Conservation (phyloP, 2,797 vertebrate genomes). For the Acrocephalus scirpaceus region DNA sequence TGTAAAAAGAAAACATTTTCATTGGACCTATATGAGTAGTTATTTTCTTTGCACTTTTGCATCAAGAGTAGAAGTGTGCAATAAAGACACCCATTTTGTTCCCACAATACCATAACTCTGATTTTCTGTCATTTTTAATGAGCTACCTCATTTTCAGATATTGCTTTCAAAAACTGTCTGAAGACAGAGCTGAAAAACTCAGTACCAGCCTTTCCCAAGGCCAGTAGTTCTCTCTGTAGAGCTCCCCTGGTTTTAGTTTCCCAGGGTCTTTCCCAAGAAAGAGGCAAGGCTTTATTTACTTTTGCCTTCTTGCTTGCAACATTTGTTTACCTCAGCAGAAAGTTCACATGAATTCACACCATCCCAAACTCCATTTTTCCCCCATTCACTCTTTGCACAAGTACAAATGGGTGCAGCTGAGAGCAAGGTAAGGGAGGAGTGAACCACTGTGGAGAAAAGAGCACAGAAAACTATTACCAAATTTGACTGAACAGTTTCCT, state of each 20-base stretch:
- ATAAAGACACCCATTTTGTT: not conserved
- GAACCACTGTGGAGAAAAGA: not conserved
- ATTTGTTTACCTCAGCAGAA: not conserved
- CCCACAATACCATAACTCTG: not conserved
- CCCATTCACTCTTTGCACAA: not conserved
- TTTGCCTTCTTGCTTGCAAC: not conserved
- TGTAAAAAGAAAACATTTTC: not conserved
- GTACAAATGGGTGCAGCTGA: not conserved
- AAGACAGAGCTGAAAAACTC: not conserved
- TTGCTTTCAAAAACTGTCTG: not conserved
- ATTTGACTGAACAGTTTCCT: not conserved
- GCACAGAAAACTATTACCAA: not conserved
- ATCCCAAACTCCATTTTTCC: not conserved
- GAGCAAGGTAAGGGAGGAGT: not conserved
- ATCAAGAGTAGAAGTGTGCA: not conserved
- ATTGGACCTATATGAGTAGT: not conserved
- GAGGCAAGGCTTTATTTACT: not conserved
- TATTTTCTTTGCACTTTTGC: not conserved
- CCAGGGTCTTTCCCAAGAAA: not conserved
- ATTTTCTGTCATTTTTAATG: not conserved
- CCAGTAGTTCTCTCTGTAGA: not conserved
- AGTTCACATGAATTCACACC: not conserved
- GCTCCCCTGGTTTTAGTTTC: not conserved
- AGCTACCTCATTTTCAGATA: not conserved
- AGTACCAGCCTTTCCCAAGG: not conserved